These are phyloP conservation scores for Prionailurus bengalensis DNA, from an alignment of 2,113 vertebrate species.

Conservation along the genomic window DNA sequence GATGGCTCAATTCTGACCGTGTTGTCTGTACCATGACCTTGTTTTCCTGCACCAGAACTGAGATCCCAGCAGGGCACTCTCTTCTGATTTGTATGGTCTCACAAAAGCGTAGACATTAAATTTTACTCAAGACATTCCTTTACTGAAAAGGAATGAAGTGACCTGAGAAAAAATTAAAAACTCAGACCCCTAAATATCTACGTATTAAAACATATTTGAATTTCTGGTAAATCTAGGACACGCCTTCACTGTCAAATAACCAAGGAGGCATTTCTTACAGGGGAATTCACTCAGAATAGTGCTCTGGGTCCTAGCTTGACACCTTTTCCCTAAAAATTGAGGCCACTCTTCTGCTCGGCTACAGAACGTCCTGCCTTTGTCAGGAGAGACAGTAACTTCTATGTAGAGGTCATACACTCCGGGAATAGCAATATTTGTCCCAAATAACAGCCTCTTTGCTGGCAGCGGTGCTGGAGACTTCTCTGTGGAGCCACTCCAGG, in stretches of 20 bases:
- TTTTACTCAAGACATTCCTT: neutral
- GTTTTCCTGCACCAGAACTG: neutral
- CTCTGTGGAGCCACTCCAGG: neutral
- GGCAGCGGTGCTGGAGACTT: too few species aligned
- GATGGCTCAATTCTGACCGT: accelerated
- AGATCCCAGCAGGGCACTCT: accelerated
- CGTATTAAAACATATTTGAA: neutral
- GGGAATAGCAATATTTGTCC: neutral
- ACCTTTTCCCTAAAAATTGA: neutral
- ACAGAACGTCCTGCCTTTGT: neutral
- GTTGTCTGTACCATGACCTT: accelerated
- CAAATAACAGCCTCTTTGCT: neutral
- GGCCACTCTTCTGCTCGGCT: neutral
- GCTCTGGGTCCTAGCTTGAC: neutral
- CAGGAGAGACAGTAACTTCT: neutral
- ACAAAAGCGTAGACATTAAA: neutral
- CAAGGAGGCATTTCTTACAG: neutral
- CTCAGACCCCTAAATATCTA: neutral
- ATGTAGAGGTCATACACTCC: neutral
- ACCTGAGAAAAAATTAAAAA: neutral
- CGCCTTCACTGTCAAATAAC: neutral
- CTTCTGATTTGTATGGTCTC: neutral
- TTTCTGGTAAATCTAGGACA: neutral
- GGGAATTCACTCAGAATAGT: neutral
- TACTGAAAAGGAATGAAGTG: neutral